Conservation (phyloP, 2,888 invertebrate genomes). For the Geophilus truncorum region DNA sequence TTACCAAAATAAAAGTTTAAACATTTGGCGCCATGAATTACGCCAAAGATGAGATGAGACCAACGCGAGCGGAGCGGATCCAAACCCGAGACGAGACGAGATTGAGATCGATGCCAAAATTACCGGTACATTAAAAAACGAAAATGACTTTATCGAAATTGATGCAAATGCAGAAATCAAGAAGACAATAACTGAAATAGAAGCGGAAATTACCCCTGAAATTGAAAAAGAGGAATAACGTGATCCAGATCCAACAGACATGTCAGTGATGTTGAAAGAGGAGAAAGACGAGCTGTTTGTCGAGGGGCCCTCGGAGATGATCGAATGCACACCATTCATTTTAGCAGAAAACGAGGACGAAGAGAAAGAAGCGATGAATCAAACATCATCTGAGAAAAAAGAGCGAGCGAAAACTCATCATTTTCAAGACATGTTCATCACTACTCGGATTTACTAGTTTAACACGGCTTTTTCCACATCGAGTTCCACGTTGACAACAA, state of each 20-base stretch:
- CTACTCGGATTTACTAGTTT: background rate
- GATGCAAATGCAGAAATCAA: background rate
- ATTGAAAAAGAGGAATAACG: background rate
- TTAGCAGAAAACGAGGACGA: background rate
- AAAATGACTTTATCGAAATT: too few relatives aligned
- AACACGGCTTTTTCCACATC: background rate
- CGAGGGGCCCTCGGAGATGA: background rate
- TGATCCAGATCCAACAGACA: background rate
- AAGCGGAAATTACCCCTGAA: background rate
- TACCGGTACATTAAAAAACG: too few relatives aligned
- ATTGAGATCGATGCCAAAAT: too few relatives aligned
- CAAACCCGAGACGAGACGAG: too few relatives aligned
- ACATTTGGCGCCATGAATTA: too few relatives aligned
- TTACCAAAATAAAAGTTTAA: too few relatives aligned
- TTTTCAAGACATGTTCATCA: background rate
- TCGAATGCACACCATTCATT: background rate
- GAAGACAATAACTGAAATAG: background rate
- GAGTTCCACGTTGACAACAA: background rate
- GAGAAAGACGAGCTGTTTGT: background rate
- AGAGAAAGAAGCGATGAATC: background rate
- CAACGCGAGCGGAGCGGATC: too few relatives aligned
- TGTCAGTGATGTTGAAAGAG: background rate
- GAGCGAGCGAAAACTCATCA: constrained; percentile 36
- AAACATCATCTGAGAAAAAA: constrained; percentile 41
- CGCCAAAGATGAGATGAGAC: too few relatives aligned